Base-by-base conservation (phyloP, 1,140 invertebrate genomes). In the Leptinotarsa defecta region DNA sequence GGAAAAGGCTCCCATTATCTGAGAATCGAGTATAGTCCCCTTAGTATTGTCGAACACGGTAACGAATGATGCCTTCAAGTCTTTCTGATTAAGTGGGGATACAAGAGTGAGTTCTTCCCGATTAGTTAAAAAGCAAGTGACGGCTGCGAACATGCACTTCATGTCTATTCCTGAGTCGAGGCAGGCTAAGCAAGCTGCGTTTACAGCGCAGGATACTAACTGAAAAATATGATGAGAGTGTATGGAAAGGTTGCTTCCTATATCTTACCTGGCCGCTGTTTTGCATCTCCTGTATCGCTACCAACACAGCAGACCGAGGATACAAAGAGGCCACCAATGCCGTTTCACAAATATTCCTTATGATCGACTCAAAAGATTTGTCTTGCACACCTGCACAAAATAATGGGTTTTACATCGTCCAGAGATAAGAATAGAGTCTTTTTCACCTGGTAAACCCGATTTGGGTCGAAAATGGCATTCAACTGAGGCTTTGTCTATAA, bases 201-300 rank as follows among this genome's bases (percentile, higher is more conserved):
- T 97, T n/a, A 96, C 87, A 48, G 90, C 89, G 86, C 93, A 94
- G 0, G 94, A 90, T 62, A 96, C 84, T 5, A 94, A 82, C 94
- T 95, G 61, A 74, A 80, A 83, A n/a, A 79, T 49, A 61, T 75
- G 13, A 67, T 19, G 20, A 22, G 15, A 43, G 73, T 57, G 11
- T 48, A 67, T 34, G 43, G 13, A 49, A 57, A 72, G 17, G 8
- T 49, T 62, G 27, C 49, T 49, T 20, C 8, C 48, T 24, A 70
- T 74, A 43, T 17, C 87, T 88, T 88, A 96, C 93, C 75, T 94
- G 93, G 76, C 95, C 94, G 84, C 88, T 90, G 87, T 96, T 91
- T 86, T 97, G 92, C 79, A 97, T 86, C 88, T 97, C 95, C 87
- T 97, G 95, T 74, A 97, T 81, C 77, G 93, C 92, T 19, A 97